These are phyloP conservation scores for Leucoma salicis DNA, from an alignment of 2,888 invertebrate genomes.

Conservation along the genomic window DNA sequence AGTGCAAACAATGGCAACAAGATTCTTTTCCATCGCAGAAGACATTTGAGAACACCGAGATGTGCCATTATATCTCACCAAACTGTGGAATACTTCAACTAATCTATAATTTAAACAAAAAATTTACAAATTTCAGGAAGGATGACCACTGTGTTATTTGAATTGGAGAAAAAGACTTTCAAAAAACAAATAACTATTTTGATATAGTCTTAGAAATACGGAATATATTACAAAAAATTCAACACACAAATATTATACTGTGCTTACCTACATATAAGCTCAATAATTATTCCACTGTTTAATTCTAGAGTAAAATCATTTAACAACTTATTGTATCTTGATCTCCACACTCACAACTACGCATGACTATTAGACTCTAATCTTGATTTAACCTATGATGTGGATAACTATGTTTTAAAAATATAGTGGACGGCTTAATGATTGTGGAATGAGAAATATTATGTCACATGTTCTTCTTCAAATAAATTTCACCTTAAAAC, in stretches of 20 bases:
- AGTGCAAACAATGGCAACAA: too few relatives aligned
- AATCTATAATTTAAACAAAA: neutral
- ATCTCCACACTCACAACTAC: too few relatives aligned
- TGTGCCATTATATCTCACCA: constrained; percentile 1
- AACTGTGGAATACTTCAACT: neutral
- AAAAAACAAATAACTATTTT: neutral
- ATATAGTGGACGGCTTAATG: too few relatives aligned
- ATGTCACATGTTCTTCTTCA: too few relatives aligned
- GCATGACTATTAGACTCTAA: too few relatives aligned
- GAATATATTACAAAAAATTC: neutral
- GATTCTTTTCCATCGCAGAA: too few relatives aligned
- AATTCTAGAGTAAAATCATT: neutral
- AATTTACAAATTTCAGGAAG: neutral
- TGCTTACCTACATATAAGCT: neutral
- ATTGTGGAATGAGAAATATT: too few relatives aligned
- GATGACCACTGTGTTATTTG: neutral
- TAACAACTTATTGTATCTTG: too few relatives aligned
- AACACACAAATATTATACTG: neutral
- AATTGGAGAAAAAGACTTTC: neutral
- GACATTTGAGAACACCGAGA: neutral
- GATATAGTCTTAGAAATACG: neutral
- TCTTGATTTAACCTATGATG: too few relatives aligned
- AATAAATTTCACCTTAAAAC: too few relatives aligned
- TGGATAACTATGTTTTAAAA: too few relatives aligned
- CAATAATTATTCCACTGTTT: neutral